Conservation (phyloP, 2,888 invertebrate species). For the Agrypnus murinus region DNA sequence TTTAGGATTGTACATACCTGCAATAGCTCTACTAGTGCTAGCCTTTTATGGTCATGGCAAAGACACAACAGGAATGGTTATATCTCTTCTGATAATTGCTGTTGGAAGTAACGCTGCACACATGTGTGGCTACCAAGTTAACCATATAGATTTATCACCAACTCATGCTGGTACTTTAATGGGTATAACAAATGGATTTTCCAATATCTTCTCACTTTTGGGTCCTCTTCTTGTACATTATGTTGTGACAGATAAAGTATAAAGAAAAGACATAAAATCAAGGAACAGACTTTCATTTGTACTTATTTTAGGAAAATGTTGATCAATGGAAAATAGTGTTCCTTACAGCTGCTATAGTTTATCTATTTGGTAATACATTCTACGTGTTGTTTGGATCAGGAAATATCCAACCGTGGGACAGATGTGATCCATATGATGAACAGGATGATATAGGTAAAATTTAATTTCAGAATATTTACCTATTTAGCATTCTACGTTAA, state of each 20-base stretch:
- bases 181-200: conserved; percentile 85
- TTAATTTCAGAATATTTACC: neutral
- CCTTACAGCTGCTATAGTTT: conserved; percentile 81
- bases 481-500: too few relatives aligned
- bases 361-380: conserved; percentile 80
- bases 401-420: conserved; percentile 82
- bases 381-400: conserved; percentile 82
- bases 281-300: neutral
- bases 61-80: conserved; percentile 76
- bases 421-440: conserved; percentile 57
- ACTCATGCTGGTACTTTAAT: conserved; percentile 86
- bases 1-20: conserved; percentile 81
- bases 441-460: conserved; percentile 30
- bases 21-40: conserved; percentile 78
- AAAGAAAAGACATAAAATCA: conserved; percentile 56
- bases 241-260: conserved; percentile 79
- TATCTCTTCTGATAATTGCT: conserved; percentile 78
- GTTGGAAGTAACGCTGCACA: conserved; percentile 82
- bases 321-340: conserved; percentile 85
- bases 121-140: conserved; percentile 82
- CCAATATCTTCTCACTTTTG: conserved; percentile 83
- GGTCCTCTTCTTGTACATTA: conserved; percentile 82
- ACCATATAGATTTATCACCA: conserved; percentile 87
- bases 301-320: conserved; percentile 76
- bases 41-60: conserved; percentile 74